Evolutionary conservation across 2,888 invertebrate species (phyloP), one percentile per base, ranked within the genome.

Genomic region (Tenthredo livida): DNA sequence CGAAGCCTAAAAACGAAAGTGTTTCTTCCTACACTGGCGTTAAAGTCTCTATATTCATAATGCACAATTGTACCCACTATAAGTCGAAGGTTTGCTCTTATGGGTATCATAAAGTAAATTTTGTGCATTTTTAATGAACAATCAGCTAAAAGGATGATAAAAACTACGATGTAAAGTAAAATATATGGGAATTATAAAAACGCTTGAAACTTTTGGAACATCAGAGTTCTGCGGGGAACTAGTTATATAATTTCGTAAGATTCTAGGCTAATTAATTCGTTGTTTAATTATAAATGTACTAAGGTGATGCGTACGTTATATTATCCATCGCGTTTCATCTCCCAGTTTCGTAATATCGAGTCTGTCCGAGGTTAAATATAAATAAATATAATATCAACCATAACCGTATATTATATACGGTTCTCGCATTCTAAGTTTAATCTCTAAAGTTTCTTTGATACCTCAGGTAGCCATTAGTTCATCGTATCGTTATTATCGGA

Each of bases 1-100:
- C 29, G 29, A 21, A 15, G 25, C 17, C 33, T 12, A 40, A 29
- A 67, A 83, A 83, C 37, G 83, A 83, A 83, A 83, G 83, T 83
- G 67, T 47, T 50, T 33, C 50, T 83, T 67, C 50, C 33, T 83
- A 83, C 21, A 9, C 70, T n/a, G 47, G 83, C 67, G 83, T 83
- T 21, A 5, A 47, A 67, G 12, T 83, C 67, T 83, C 83, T 40
- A 15, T 37, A 5, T 17, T 33, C 6, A 29, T 15, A 29, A 33
- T 29, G 25, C 29, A 67, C 67, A 17, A 25, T 17, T 37, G 21
- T 73, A 17, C 3, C 15, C 3, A 72, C 40, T 2, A 43, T 1
- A 73, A 40, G 72, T 43, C 21, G 1, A 73, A 43, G 72, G 21
- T 10, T 10, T 73, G 3, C 72, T 12, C 21, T n/a, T 17, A 5